Percentiles rank a stretch among this genome's conserved stretches.
These are phyloP conservation scores for Egretta garzetta DNA, from an alignment of 2,113 vertebrate genomes.

Conservation along the genomic window DNA sequence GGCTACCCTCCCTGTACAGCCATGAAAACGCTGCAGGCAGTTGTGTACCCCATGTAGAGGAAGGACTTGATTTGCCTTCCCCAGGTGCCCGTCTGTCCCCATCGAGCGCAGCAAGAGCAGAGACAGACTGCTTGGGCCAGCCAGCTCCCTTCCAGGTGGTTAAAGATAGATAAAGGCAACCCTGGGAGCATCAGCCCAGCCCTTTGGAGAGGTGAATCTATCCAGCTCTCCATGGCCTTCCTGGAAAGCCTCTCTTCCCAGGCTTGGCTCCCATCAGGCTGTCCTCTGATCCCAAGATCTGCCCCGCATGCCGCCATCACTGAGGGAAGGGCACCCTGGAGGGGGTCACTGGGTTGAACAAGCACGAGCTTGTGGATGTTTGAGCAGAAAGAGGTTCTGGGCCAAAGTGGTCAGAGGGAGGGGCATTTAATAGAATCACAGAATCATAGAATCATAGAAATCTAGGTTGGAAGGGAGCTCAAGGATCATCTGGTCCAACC, in stretches of 20 bases:
- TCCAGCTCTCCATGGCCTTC: background rate
- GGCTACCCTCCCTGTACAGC: background rate
- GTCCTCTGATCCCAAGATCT: background rate
- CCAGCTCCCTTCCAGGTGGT: background rate
- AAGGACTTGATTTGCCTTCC: background rate
- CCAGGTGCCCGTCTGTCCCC: background rate
- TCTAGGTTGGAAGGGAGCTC: too few relatives aligned
- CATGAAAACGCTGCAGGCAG: fast-evolving
- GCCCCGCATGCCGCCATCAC: fast-evolving
- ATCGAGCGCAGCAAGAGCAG: fast-evolving
- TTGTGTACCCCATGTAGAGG: background rate
- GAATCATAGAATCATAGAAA: too few relatives aligned
- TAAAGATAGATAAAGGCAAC: background rate
- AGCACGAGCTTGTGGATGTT: background rate
- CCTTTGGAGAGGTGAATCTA: background rate
- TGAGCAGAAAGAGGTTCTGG: background rate
- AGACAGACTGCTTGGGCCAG: background rate
- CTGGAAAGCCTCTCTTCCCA: background rate
- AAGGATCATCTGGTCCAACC: too few relatives aligned
- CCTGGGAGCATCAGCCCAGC: background rate
- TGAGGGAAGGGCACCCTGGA: fast-evolving
- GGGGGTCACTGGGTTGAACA: background rate
- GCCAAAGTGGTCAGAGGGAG: fast-evolving
- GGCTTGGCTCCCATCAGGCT: background rate
- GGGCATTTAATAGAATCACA: background rate